Evolutionary conservation across 2,113 vertebrate species (phyloP), one percentile per base, ranked within the genome.

Genomic region (Gavia stellata): DNA sequence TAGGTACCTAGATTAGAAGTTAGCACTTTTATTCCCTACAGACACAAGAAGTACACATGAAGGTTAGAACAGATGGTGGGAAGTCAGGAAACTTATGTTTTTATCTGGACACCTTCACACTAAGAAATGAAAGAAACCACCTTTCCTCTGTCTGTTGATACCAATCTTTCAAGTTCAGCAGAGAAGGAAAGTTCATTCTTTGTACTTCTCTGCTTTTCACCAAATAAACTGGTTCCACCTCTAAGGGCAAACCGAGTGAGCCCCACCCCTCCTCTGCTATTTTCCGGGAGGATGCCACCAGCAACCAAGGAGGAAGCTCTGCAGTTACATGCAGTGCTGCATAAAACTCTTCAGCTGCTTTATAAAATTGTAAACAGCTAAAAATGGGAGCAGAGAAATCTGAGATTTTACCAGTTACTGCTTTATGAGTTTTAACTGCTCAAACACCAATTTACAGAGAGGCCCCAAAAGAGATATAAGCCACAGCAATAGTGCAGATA

Each of bases 51-150:
- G 65, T n/a, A 49, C 81, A n/a, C 47, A 84, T 4, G 36, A 91
- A 96, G 95, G 92, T 96, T 92, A 81, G 83, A 97, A 79, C 97
- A 96, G 97, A 97, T 96, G 95, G 96, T 31, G 17, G 45, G 34
- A 92, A 96, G 91, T 94, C 94, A 91, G 78, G 66, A 88, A 94
- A 86, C 83, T 7, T 94, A 94, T 92, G 96, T 45, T 96, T 96
- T 92, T 86, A 58, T 89, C 77, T 84, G 92, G 91, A 97, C 91
- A 97, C 80, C 68, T 75, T 85, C 81, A 73, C 65, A 66, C n/a
- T 50, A 87, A 63, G 49, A 84, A 88, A 59, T 1, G 0, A 71
- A 90, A 95, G 38, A 83, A 92, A 87, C 3, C 36, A 94, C 67
- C 75, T 88, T 78, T 81, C 38, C 26, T 82, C 14, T 77, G 6